Conservation (phyloP, 2,113 vertebrate species). For the Electrona antarctica region DNA sequence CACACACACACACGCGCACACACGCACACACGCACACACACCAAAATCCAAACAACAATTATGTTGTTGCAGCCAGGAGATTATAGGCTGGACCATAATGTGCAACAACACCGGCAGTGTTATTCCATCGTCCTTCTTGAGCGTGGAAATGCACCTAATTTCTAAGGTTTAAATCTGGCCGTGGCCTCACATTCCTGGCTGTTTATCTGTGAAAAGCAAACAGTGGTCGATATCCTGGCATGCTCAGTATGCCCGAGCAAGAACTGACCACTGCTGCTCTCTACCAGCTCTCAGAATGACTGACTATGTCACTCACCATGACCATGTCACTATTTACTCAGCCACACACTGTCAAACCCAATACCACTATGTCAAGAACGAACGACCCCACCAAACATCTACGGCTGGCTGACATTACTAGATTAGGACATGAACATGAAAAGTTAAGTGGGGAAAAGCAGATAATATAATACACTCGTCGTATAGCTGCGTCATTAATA, state of each 20-base stretch:
- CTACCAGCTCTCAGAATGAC: not conserved
- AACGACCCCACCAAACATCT: no score
- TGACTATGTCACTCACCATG: no score
- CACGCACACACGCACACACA: constrained; percentile 6
- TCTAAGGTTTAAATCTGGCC: constrained; percentile 36
- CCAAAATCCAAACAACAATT: no score
- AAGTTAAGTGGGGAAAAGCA: no score
- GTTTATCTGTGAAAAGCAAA: constrained; percentile 67
- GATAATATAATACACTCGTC: no score
- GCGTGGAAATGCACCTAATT: constrained; percentile 16
- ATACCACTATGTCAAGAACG: not conserved
- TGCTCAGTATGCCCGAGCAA: constrained; percentile 44
- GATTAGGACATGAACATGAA: no score
- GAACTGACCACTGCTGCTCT: constrained; percentile 9
- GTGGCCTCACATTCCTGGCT: constrained; percentile 61
- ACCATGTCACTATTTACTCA: constrained; percentile 12
- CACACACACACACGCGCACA: constrained; percentile 1
- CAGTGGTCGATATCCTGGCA: constrained; percentile 28
- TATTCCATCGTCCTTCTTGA: not conserved
- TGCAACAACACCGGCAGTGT: constrained; percentile 1
- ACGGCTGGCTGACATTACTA: no score
- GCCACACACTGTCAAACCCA: not conserved
- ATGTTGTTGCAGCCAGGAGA: no score
- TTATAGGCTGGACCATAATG: no score
- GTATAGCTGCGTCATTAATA: no score